phyloP scores from a whole-genome alignment of 2,888 invertebrate species.

The Hymenopus coronatus region DNA sequence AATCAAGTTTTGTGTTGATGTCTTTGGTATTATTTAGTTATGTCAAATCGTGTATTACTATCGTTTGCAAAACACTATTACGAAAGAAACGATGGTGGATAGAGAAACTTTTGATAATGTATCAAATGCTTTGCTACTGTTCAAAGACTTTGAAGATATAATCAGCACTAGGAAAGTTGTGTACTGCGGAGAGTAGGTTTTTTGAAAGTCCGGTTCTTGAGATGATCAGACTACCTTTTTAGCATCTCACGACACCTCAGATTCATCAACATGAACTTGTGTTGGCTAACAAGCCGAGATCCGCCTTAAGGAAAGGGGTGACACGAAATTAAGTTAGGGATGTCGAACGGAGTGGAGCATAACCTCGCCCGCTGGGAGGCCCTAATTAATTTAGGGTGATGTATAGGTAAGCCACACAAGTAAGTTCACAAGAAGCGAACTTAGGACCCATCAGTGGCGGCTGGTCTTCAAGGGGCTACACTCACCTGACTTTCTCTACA shows the following conservation, averaged over 20 bases:
- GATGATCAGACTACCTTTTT: background rate
- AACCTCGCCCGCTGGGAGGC: background rate
- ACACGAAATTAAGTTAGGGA: background rate
- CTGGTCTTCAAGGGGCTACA: background rate
- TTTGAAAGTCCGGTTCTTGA: no score
- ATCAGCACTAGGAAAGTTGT: no score
- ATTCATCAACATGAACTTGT: background rate
- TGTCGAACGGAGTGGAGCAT: background rate
- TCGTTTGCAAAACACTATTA: no score
- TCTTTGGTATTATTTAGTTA: no score
- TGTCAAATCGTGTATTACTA: no score
- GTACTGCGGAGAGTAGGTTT: no score
- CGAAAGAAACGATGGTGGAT: no score
- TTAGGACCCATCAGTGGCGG: background rate
- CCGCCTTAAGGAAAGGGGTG: background rate
- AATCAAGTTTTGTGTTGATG: no score
- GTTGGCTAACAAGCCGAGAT: background rate
- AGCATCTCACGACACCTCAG: background rate
- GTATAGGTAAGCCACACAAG: background rate
- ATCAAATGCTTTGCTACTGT: no score
- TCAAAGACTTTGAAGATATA: no score
- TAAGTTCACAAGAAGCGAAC: background rate
- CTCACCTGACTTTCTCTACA: no score
- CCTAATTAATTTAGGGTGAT: background rate
- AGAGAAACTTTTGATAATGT: no score